Base-by-base conservation (phyloP, 2,113 vertebrate genomes). In the Dasyprocta punctata region DNA sequence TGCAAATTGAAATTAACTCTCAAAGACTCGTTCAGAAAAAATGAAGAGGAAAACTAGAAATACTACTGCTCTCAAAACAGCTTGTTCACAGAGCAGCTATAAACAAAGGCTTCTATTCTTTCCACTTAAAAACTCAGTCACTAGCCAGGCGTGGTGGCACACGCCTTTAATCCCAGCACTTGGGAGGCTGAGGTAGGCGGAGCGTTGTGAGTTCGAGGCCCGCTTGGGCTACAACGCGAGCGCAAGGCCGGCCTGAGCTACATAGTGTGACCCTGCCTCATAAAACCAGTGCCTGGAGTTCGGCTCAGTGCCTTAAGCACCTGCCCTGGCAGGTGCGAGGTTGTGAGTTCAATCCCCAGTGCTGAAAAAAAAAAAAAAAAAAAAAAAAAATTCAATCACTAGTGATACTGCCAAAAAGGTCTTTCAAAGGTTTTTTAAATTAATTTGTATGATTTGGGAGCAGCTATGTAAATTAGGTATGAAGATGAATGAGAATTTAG, bases 1-100 rank as follows among this genome's bases (percentile, higher is more conserved):
- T 97, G 83, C 97, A 98, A 98, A 84, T 12, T 95, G 71, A 97
- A 89, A 95, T 82, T 96, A 60, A 98, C 90, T 96, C 73, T 97
- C 80, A 97, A 96, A 93, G 56, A 92, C 0, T 77, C 58, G 92
- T 69, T 95, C 92, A 97, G 36, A 95, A 97, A 97, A 97, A 97
- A 36, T 33, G 84, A 94, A 84, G 77, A 96, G 63, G 65, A 92
- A 98, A 97, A 77, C 78, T 80, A 87, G 88, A 96, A 97, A 91
- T 58, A 90, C 65, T 85, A 73, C 84, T 73, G 16, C 86, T 95
- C 75, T 93, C 75, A 92, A 67, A 83, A 36, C 20, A 69, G 58
- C 71, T 83, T 96, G 65, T 58, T 87, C 75, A 92, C 54, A 81
- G 56, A 44, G 73, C 41, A 89, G 54, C 82, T 86, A 3, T 36